These are phyloP conservation scores for Zosterops pallidus DNA, from an alignment of 2,113 vertebrate genomes.

Conservation along the genomic window DNA sequence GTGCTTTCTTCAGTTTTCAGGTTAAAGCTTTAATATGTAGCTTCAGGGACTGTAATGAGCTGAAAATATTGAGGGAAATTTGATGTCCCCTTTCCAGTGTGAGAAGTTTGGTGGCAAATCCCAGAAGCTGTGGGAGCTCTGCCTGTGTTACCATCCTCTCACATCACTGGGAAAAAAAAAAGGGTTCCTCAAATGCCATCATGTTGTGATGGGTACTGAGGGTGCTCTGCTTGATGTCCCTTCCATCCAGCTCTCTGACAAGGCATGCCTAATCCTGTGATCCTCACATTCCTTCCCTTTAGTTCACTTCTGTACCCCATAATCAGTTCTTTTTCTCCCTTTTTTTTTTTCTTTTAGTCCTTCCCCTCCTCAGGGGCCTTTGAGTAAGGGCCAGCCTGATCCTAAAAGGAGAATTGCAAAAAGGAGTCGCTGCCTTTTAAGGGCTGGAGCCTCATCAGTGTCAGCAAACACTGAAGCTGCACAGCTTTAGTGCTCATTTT, in stretches of 20 bases:
- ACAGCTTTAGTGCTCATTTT: not conserved
- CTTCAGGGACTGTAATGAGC: not conserved
- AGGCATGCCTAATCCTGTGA: not conserved
- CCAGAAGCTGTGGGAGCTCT: not conserved
- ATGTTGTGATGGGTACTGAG: not conserved
- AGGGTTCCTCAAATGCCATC: not conserved
- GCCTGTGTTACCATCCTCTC: not conserved
- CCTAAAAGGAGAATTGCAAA: not conserved
- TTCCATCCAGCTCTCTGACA: not conserved
- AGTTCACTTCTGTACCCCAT: not conserved
- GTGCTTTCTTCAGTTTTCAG: not conserved
- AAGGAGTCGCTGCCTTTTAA: not conserved
- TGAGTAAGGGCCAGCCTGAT: not conserved
- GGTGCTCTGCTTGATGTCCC: not conserved
- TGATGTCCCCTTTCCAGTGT: not conserved
- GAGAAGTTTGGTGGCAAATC: not conserved
- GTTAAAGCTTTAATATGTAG: not conserved
- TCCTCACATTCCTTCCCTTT: not conserved
- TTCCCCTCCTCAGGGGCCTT: not conserved
- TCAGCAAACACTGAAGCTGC: not conserved
- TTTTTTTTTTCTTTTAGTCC: not conserved
- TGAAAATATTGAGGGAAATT: not conserved
- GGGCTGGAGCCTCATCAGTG: not conserved
- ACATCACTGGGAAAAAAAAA: fast-evolving
- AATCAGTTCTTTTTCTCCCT: not conserved